These are phyloP conservation scores for Pygmarrhopalites habei DNA, from an alignment of 1,140 invertebrate genomes.

Conservation along the genomic window DNA sequence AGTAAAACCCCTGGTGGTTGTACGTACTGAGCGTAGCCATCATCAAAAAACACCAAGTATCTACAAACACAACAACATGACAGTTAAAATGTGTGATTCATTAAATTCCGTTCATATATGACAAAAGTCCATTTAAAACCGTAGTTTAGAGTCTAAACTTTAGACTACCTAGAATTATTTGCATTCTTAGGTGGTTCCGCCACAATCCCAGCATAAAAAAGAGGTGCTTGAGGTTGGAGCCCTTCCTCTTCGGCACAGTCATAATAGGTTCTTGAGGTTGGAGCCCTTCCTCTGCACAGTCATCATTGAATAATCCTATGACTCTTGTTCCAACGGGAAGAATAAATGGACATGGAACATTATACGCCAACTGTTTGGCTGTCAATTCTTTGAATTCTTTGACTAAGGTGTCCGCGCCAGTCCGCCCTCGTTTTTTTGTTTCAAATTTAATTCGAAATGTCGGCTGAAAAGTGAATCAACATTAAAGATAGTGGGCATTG, in stretches of 20 bases:
- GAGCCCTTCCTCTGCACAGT: too few species aligned
- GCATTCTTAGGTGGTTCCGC: constrained; percentile 74
- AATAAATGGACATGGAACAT: too few species aligned
- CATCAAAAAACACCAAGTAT: constrained; percentile 94
- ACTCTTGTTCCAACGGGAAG: too few species aligned
- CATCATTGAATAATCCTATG: constrained; percentile 34
- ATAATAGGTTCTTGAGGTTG: too few species aligned
- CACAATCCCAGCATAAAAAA: constrained; percentile 77
- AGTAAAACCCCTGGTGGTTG: constrained; percentile 60
- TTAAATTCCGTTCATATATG: not conserved
- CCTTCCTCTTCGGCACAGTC: too few species aligned
- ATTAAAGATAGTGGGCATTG: too few species aligned
- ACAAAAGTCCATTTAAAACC: not conserved
- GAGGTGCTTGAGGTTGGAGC: not conserved
- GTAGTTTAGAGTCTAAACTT: not conserved
- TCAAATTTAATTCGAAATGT: too few species aligned
- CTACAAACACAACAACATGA: not conserved
- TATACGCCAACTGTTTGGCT: too few species aligned
- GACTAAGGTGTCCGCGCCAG: too few species aligned
- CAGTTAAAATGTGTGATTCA: not conserved
- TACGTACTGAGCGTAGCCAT: constrained; percentile 87
- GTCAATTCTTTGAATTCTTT: too few species aligned
- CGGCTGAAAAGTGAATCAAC: too few species aligned
- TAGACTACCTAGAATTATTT: constrained; percentile 56
- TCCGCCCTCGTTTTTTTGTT: too few species aligned